Percentiles rank a stretch among this genome's conserved stretches.
These are phyloP conservation scores for Arctia plantaginis DNA, from an alignment of 2,888 invertebrate genomes.

Conservation along the genomic window DNA sequence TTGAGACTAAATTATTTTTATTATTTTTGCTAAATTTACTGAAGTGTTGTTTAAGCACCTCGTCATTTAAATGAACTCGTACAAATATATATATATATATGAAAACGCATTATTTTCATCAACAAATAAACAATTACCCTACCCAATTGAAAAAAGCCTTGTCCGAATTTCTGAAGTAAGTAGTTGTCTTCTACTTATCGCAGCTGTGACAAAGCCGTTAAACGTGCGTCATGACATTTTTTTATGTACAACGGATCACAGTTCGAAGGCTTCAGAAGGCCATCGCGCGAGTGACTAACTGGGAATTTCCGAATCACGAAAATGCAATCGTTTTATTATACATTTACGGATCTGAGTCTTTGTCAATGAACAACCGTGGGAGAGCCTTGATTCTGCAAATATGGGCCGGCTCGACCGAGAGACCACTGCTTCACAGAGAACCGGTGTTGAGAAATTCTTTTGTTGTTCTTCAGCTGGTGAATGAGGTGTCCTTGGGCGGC, in stretches of 20 bases:
- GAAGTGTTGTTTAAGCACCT: not conserved
- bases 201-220: not conserved
- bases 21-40: not conserved
- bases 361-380: not conserved
- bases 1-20: no score
- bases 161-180: not conserved
- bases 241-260: slow-evolving; percentile 2
- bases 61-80: not conserved
- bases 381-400: not conserved
- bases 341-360: slow-evolving; percentile 14
- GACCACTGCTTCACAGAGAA: not conserved
- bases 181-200: not conserved
- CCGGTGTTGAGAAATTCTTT: not conserved
- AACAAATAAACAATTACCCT: not conserved
- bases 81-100: no score
- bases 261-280: slow-evolving; percentile 20
- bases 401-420: not conserved
- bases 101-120: not conserved
- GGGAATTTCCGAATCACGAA: slow-evolving; percentile 38
- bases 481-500: not conserved
- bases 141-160: not conserved
- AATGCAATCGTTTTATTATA: slow-evolving; percentile 16
- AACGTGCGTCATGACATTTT: slow-evolving; percentile 15
- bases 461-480: no score
- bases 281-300: slow-evolving; percentile 30